Evolutionary conservation across 37 sponge, comb jelly and placozoan genomes (phyloP).

Genomic region (Ianthella basta): DNA sequence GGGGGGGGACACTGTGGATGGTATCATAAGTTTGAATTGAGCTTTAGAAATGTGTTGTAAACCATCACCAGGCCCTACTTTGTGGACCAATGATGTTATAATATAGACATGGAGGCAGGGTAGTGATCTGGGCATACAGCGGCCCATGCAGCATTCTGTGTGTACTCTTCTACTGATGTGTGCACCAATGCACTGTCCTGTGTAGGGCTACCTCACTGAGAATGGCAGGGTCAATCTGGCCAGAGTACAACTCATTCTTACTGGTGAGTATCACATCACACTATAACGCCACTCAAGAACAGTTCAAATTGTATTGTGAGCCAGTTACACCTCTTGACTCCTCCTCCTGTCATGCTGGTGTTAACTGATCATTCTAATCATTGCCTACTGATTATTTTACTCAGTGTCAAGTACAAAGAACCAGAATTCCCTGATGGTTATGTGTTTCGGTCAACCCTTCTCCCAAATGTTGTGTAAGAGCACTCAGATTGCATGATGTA

Average conservation of each 20-base stretch:
- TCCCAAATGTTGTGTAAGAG: conserved; percentile 52
- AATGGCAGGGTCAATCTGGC: conserved; percentile 82
- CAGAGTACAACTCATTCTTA: conserved; percentile 87
- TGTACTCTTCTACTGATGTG: no score
- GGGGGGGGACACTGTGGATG: no score
- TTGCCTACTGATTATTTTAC: not conserved
- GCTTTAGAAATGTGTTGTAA: no score
- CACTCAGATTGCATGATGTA: not conserved
- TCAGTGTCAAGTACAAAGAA: conserved; percentile 69
- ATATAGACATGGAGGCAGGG: no score
- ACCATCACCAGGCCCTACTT: no score
- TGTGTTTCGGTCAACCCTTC: conserved; percentile 70
- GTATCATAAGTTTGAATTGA: no score
- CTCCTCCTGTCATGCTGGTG: no score
- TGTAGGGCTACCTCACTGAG: conserved; percentile 87
- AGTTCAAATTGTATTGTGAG: conserved; percentile 21
- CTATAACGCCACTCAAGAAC: not conserved
- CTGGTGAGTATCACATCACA: conserved; percentile 45
- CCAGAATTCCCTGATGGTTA: conserved; percentile 68
- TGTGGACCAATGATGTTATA: no score
- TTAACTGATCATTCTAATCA: not conserved
- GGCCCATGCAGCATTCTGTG: no score
- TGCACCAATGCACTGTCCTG: not conserved
- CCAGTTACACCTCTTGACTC: not conserved
- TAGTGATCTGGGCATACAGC: no score